A percentile compares a stretch with the other conserved stretches of the same genome.
These are phyloP conservation scores for Meiosimyza decipiens DNA, from an alignment of 2,888 invertebrate species.

Conservation along the genomic window DNA sequence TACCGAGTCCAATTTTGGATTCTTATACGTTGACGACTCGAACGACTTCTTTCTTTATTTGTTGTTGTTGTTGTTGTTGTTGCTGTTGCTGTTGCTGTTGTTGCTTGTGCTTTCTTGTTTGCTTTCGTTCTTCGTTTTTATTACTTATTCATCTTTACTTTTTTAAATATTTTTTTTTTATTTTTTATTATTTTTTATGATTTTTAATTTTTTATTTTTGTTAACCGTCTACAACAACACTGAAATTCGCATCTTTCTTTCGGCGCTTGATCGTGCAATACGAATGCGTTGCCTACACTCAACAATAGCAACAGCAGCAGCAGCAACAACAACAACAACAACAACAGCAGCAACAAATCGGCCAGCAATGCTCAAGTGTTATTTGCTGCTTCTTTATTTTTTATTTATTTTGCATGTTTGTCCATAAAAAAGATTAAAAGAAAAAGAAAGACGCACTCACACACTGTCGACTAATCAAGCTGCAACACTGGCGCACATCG, in stretches of 20 bases:
- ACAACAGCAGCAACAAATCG: too few species aligned
- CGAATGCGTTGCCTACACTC: slow-evolving; percentile 24
- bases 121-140: slow-evolving; percentile 23
- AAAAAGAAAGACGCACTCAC: slow-evolving; percentile 18
- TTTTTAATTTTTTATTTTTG: slow-evolving; percentile 43
- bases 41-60: slow-evolving; percentile 31
- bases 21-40: slow-evolving; percentile 38
- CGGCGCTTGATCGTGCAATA: slow-evolving; percentile 39
- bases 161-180: slow-evolving; percentile 23
- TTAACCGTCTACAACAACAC: slow-evolving; percentile 37
- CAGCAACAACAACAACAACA: too few species aligned
- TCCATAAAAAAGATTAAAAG: slow-evolving; percentile 13
- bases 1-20: slow-evolving; percentile 47
- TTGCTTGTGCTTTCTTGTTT: slow-evolving; percentile 32
- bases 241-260: slow-evolving; percentile 57
- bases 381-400: not conserved
- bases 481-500: slow-evolving; percentile 35
- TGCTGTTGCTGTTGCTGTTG: slow-evolving; percentile 30
- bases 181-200: slow-evolving; percentile 46
- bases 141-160: slow-evolving; percentile 18
- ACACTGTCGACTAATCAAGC: not conserved
- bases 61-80: slow-evolving; percentile 30
- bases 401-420: slow-evolving; percentile 30
- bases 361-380: too few species aligned
- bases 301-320: slow-evolving; percentile 7